A percentile compares a stretch with the other conserved stretches of the same genome.
These are phyloP conservation scores for Brienomyrus brachyistius DNA, from an alignment of 2,113 vertebrate species.

Conservation along the genomic window DNA sequence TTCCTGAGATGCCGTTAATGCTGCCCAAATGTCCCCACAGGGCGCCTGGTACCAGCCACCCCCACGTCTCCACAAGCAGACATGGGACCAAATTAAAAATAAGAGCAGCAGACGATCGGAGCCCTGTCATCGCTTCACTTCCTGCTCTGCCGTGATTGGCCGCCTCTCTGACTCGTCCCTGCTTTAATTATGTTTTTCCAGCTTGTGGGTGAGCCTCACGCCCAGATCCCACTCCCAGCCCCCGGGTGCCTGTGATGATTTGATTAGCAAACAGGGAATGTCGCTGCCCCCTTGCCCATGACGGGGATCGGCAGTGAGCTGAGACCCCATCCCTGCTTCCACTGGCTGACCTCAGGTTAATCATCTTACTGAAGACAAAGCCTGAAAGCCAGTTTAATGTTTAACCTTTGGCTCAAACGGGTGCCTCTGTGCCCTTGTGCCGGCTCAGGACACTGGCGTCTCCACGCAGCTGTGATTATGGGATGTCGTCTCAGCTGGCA, in stretches of 20 bases:
- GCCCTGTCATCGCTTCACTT: not conserved
- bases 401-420: not conserved
- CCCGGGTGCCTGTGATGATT: not conserved
- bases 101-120: not conserved
- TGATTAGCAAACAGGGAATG: not conserved
- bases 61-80: too few species aligned
- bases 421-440: not conserved
- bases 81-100: not conserved
- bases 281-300: not conserved
- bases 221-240: not conserved
- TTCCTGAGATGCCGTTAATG: not conserved
- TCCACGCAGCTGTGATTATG: not conserved
- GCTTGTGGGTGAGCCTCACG: not conserved
- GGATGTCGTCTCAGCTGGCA: not conserved
- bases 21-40: not conserved
- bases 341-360: not conserved
- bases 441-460: not conserved
- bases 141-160: not conserved
- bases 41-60: not conserved
- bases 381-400: not conserved
- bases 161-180: too few species aligned
- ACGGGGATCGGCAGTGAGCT: constrained; percentile 8
- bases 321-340: not conserved
- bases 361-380: not conserved
- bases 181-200: not conserved